Percentiles rank a stretch among this genome's conserved stretches.
These are phyloP conservation scores for Halotydeus destructor DNA, from an alignment of 1,140 invertebrate genomes.

Conservation along the genomic window DNA sequence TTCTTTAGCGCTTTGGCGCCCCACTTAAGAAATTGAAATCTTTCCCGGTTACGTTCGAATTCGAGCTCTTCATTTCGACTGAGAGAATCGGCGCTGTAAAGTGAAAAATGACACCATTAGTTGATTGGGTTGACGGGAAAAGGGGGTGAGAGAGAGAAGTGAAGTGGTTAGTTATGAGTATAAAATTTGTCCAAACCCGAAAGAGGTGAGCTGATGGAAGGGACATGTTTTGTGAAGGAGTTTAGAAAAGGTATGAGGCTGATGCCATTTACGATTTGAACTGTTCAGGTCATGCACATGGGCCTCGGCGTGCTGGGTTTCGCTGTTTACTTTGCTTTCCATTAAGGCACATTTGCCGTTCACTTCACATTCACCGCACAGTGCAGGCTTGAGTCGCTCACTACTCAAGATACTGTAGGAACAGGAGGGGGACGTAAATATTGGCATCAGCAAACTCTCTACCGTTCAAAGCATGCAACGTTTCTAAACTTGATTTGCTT, in stretches of 20 bases:
- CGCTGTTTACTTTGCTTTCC: neutral
- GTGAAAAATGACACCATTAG: slow-evolving; percentile 10
- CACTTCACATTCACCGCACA: slow-evolving; percentile 12
- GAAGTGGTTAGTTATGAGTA: neutral
- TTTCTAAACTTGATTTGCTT: too few relatives aligned
- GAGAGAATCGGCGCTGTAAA: slow-evolving; percentile 55
- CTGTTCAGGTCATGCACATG: neutral
- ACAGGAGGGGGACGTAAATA: too few relatives aligned
- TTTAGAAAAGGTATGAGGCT: slow-evolving; percentile 9
- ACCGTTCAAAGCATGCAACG: too few relatives aligned
- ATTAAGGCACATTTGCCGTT: slow-evolving; percentile 5
- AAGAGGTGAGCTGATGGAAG: slow-evolving; percentile 26
- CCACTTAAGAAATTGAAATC: slow-evolving; percentile 94
- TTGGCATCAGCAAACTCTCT: too few relatives aligned
- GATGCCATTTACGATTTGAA: neutral
- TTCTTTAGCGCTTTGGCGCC: slow-evolving; percentile 84
- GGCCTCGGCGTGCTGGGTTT: neutral
- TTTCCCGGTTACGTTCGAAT: slow-evolving; percentile 85
- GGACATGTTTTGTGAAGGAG: slow-evolving; percentile 28
- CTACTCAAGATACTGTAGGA: too few relatives aligned
- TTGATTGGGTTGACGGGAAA: slow-evolving; percentile 1
- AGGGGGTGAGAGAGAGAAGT: too few relatives aligned
- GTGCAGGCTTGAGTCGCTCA: neutral
- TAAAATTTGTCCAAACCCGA: slow-evolving; percentile 24
- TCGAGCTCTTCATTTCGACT: slow-evolving; percentile 86